Evolutionary conservation across 2,888 invertebrate genomes (phyloP), one percentile per base, ranked within the genome.

Genomic region (Tuta absoluta): DNA sequence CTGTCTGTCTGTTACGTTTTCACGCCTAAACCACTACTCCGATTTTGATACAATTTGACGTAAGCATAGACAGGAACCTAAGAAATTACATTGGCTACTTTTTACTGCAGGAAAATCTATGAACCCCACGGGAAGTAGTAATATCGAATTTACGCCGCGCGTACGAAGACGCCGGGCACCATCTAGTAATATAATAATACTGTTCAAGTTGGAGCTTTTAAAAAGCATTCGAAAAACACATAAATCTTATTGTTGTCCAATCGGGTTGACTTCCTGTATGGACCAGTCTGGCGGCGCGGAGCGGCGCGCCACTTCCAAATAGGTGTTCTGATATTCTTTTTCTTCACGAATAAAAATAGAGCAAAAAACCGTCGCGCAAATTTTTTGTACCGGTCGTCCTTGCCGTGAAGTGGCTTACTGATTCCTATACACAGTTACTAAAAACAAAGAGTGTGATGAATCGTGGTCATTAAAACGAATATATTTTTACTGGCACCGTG

Each of bases 241-340:
- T 91, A 90, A 91, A 89, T 91, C 90, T 87, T 86, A 84, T 81
- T 84, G 86, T 89, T 85, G 90, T 87, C 81, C 82, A 85, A 86
- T 86, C 75, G 82, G 78, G 76, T 83, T 76, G 75, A 88, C 89
- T 91, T 91, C 91, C 91, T 91, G 91, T 79, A 85, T 75, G 75
- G 85, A 86, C 91, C 85, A 84, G 90, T 89, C 80, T 75, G 66
- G 75, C 70, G 73, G 71, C 77, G 66, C 67, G 67, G 64, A 63
- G 65, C 68, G 68, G 67, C 67, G 68, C 77, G 82, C 79, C 80
- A 85, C 86, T 87, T 86, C 91, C 90, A 90, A 90, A 90, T 87
- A 84, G 84, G 86, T 84, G 85, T 86, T 85, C 85, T 81, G 85
- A 85, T 90, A 86, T 85, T 89, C 82, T 87, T 89, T 89, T 89